These are phyloP conservation scores for Gasterosteus nipponicus DNA, from an alignment of 2,113 vertebrate species.

Conservation along the genomic window DNA sequence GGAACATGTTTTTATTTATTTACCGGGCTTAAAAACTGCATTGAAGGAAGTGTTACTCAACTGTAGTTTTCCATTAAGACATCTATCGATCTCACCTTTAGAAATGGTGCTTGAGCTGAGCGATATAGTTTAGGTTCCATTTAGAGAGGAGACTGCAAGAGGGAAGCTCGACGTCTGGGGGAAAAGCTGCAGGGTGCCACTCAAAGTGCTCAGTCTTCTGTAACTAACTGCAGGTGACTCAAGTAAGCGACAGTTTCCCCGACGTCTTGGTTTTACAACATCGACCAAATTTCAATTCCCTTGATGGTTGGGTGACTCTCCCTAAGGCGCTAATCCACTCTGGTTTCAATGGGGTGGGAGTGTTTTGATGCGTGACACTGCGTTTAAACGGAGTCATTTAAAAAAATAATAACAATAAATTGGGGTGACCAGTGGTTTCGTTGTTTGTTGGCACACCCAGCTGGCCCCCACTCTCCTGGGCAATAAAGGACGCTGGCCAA, in stretches of 20 bases:
- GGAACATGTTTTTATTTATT: background rate
- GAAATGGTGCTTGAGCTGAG: constrained; percentile 51
- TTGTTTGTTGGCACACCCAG: no score
- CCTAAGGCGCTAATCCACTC: constrained; percentile 41
- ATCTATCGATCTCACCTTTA: constrained; percentile 46
- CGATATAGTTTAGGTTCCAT: constrained; percentile 59
- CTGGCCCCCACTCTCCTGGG: background rate
- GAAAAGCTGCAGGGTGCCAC: constrained; percentile 54
- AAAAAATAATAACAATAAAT: background rate
- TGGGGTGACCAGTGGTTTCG: constrained; percentile 17
- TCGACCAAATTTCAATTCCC: constrained; percentile 50
- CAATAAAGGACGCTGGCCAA: constrained; percentile 10
- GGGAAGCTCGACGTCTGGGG: constrained; percentile 53
- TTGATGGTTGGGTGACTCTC: constrained; percentile 45
- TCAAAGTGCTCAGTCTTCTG: constrained; percentile 55
- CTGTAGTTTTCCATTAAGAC: constrained; percentile 59
- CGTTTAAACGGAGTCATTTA: constrained; percentile 5
- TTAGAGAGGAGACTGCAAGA: constrained; percentile 60
- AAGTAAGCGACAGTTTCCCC: constrained; percentile 42
- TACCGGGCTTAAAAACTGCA: constrained; percentile 19
- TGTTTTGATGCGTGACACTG: constrained; percentile 21
- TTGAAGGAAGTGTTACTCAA: constrained; percentile 41
- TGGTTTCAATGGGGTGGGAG: constrained; percentile 23
- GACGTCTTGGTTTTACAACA: constrained; percentile 24
- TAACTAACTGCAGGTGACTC: constrained; percentile 67